Base-by-base conservation (phyloP, 2,113 vertebrate species). In the Leiothrix lutea region DNA sequence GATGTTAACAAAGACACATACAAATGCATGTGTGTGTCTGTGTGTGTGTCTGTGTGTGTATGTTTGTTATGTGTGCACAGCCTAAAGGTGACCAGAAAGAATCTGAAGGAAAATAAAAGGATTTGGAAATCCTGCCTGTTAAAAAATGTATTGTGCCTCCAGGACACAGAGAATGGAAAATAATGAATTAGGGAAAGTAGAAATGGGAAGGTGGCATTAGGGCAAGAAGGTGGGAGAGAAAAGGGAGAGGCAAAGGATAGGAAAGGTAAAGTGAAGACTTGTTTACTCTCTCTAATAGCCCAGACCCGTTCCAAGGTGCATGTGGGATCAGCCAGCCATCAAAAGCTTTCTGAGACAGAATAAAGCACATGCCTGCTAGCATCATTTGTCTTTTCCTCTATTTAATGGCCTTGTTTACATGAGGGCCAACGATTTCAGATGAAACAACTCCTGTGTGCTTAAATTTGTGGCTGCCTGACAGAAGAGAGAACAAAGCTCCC, bases 91-190 rank as follows among this genome's bases (percentile, higher is more conserved):
- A 96, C 96, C 93, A 97, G 96, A 97, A 96, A 65, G 86, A 57
- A 93, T 92, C 87, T 97, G 74, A 97, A 97, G 88, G 93, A 56
- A 94, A 96, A 95, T 69, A 95, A 95, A 97, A 97, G 86, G 77
- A 92, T 94, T 90, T 47, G 35, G 57, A 89, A 91, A 88, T 94
- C 71, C 87, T 96, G 65, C 83, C 92, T 95, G 91, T 95, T 71
- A 88, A 93, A 95, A 96, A 83, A 16, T 5, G 13, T 50, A 85
- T 96, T 79, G 29, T 91, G 31, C 66, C 78, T 91, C 22, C 61
- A 82, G 78, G 31, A 79, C n/a, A 56, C 21, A n/a, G 23, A 80
- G 44, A 53, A 53, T 67, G 28, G 12, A 74, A 85, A 74, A 78
- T 44, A 58, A 81, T 66, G 80, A 96, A 86, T 94, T 91, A 96